Evolutionary conservation across 30 jellyfish, hydroid and myxozoan species (phyloP).

Genomic region (Chrysaora quinquecirrha): DNA sequence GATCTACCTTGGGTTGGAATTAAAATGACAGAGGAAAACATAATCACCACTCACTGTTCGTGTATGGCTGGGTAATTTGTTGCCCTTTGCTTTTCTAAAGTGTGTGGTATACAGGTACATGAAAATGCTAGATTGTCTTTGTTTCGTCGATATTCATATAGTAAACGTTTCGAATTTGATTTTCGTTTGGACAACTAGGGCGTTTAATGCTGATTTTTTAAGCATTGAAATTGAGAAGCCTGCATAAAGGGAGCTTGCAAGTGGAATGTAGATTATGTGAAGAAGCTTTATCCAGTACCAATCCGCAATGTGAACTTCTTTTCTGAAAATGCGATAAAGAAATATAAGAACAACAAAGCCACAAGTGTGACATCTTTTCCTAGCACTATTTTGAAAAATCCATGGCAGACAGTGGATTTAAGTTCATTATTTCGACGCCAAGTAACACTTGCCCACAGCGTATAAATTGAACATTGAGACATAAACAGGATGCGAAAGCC

Average conservation of each 20-base stretch:
- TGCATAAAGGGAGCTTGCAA: constrained; percentile 15
- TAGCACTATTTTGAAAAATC: background rate
- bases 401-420: no score
- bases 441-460: no score
- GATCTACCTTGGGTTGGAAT: constrained; percentile 7
- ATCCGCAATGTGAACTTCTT: background rate
- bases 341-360: background rate
- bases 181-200: background rate
- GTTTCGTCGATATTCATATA: background rate
- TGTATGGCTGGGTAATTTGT: background rate
- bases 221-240: constrained; percentile 10
- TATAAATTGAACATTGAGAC: no score
- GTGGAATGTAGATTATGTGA: constrained; percentile 11
- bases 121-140: background rate
- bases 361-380: background rate
- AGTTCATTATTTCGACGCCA: no score
- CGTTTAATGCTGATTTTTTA: background rate
- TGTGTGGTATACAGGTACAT: background rate
- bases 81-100: background rate
- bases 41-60: background rate
- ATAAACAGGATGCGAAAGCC: no score
- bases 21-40: constrained; percentile 12
- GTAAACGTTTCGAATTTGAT: background rate
- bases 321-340: background rate
- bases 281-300: background rate